A percentile compares a stretch with the other conserved stretches of the same genome.
These are phyloP conservation scores for Tenrec ecaudatus DNA, from an alignment of 2,113 vertebrate genomes.

Conservation along the genomic window DNA sequence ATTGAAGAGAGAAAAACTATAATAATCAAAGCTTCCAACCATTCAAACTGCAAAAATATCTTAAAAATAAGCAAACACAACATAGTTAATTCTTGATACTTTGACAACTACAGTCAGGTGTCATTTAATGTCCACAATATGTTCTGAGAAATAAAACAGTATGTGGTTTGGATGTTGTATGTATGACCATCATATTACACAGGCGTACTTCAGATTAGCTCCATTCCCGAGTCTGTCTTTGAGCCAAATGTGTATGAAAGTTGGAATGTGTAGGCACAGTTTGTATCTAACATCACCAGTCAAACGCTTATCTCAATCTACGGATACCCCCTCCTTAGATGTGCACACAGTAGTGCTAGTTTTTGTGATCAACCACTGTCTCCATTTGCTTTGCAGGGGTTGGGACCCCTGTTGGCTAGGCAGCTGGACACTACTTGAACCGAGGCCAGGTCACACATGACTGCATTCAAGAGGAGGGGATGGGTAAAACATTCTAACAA, in stretches of 20 bases:
- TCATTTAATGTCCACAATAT: not conserved
- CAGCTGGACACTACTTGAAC: not conserved
- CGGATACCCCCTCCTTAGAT: too few species aligned
- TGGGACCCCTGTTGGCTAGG: not conserved
- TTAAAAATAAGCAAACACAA: constrained; percentile 45
- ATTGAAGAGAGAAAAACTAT: not conserved
- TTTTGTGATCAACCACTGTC: not conserved
- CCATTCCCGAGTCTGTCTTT: not conserved
- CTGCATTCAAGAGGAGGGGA: not conserved
- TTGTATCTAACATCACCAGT: not conserved
- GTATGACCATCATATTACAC: not conserved
- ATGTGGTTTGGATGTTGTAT: not conserved
- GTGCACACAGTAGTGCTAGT: not conserved
- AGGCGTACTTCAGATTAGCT: not conserved
- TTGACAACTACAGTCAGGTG: not conserved
- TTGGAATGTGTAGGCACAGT: not conserved
- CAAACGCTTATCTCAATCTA: not conserved
- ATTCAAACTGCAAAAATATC: constrained; percentile 18
- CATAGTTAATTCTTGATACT: not conserved
- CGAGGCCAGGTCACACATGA: not conserved
- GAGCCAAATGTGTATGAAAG: not conserved
- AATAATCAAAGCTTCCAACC: not conserved
- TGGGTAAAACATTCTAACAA: constrained; percentile 10
- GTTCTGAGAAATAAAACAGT: not conserved
- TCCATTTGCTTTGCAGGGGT: not conserved